These are phyloP conservation scores for Typhlichthys subterraneus DNA, from an alignment of 2,797 vertebrate genomes.

Conservation along the genomic window DNA sequence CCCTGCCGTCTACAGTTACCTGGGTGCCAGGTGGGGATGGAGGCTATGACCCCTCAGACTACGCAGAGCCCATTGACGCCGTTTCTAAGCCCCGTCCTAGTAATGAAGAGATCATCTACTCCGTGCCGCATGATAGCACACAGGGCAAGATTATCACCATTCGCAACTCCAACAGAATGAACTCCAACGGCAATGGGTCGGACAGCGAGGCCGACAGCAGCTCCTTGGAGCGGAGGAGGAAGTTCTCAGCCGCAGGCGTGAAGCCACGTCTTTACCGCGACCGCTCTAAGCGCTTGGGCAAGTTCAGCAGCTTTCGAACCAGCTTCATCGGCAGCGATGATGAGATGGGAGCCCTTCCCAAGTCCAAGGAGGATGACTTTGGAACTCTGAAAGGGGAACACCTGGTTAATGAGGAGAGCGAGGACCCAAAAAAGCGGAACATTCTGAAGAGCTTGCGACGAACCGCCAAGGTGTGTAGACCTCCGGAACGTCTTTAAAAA, in stretches of 20 bases:
- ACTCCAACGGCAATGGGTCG: constrained; percentile 93
- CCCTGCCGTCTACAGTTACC: constrained; percentile 84
- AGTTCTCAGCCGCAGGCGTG: constrained; percentile 83
- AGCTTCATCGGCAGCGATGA: constrained; percentile 95
- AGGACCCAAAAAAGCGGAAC: constrained; percentile 93
- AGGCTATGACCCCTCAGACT: constrained; percentile 94
- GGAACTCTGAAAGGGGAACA: constrained; percentile 87
- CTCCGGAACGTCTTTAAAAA: not conserved
- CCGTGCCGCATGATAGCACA: constrained; percentile 96
- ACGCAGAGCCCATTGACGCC: constrained; percentile 93
- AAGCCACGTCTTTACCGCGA: constrained; percentile 92
- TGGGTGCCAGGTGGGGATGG: constrained; percentile 88
- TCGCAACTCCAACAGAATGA: constrained; percentile 92
- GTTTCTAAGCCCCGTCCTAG: constrained; percentile 90
- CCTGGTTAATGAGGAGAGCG: constrained; percentile 84
- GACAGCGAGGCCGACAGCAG: constrained; percentile 96
- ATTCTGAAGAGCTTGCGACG: constrained; percentile 92
- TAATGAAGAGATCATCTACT: constrained; percentile 97
- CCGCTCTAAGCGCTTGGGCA: constrained; percentile 87
- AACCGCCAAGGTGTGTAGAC: constrained; percentile 87
- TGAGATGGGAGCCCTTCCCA: constrained; percentile 86
- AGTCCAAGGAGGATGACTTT: constrained; percentile 90
- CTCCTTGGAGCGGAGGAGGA: constrained; percentile 89
- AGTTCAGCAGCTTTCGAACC: constrained; percentile 90
- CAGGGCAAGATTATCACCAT: constrained; percentile 98